A percentile compares a stretch with the other conserved stretches of the same genome.
Conservation (phyloP, 2,888 invertebrate genomes). For the Oscheius sp. region DNA sequence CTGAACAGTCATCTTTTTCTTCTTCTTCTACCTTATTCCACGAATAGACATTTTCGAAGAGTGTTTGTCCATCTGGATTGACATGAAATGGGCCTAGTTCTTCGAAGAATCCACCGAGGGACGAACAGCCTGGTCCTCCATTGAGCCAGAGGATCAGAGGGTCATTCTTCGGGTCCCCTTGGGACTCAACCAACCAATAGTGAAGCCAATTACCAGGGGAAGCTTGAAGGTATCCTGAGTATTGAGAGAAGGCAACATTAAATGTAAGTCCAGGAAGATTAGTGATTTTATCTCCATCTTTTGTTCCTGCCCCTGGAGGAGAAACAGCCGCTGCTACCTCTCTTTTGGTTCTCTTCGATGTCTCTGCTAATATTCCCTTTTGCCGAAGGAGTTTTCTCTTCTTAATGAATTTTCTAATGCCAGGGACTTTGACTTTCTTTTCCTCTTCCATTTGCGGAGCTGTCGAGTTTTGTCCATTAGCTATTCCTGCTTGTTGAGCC, state of each 20-base stretch:
- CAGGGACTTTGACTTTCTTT: neutral
- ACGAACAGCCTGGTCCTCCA: slow-evolving; percentile 72
- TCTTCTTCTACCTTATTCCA: slow-evolving; percentile 70
- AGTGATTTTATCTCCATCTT: slow-evolving; percentile 35
- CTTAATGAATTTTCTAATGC: slow-evolving; percentile 7
- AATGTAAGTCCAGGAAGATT: slow-evolving; percentile 64
- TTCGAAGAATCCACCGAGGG: slow-evolving; percentile 71
- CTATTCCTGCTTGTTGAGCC: slow-evolving; percentile 32
- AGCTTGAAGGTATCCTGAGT: slow-evolving; percentile 72
- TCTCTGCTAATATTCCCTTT: neutral
- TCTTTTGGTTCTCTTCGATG: neutral
- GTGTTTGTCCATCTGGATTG: slow-evolving; percentile 53
- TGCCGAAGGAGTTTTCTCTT: neutral
- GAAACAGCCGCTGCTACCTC: neutral
- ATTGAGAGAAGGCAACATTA: slow-evolving; percentile 71
- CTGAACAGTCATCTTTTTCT: slow-evolving; percentile 46
- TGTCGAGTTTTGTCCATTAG: neutral
- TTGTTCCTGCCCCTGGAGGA: neutral
- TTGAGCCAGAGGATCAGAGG: slow-evolving; percentile 72
- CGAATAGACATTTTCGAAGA: slow-evolving; percentile 62
- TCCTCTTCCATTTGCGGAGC: neutral
- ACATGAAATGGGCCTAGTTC: slow-evolving; percentile 72
- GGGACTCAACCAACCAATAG: slow-evolving; percentile 73
- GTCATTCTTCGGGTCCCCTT: slow-evolving; percentile 69
- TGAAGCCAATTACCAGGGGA: slow-evolving; percentile 70